Percentiles rank a stretch among this genome's conserved stretches.
These are phyloP conservation scores for Ceyx margarethae DNA, from an alignment of 2,113 vertebrate species.

Conservation along the genomic window DNA sequence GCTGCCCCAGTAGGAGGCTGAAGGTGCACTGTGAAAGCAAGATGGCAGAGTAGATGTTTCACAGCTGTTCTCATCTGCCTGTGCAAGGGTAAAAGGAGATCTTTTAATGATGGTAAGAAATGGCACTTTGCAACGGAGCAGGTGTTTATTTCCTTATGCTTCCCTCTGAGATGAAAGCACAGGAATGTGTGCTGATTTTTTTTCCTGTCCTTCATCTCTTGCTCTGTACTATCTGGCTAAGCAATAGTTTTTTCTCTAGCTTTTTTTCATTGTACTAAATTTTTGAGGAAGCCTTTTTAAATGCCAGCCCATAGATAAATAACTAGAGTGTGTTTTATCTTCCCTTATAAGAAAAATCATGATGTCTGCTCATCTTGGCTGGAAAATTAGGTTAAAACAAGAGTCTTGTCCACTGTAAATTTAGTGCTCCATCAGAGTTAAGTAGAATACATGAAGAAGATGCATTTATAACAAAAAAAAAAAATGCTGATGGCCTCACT, in stretches of 20 bases:
- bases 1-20: neutral
- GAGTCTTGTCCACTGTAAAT: neutral
- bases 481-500: neutral
- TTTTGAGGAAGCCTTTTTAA: neutral
- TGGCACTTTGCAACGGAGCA: neutral
- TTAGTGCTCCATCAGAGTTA: neutral
- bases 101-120: neutral
- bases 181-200: neutral
- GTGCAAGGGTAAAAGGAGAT: neutral
- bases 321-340: neutral
- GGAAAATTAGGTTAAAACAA: constrained; percentile 27
- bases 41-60: neutral
- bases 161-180: neutral
- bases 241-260: neutral
- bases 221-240: neutral
- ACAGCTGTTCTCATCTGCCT: neutral
- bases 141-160: neutral
- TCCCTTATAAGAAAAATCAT: neutral
- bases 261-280: neutral
- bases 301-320: neutral
- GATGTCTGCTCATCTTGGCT: neutral
- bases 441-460: neutral
- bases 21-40: neutral
- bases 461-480: neutral
- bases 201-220: neutral